These are phyloP conservation scores for Gnathonemus longibarbis DNA, from an alignment of 2,113 vertebrate genomes.

Conservation along the genomic window DNA sequence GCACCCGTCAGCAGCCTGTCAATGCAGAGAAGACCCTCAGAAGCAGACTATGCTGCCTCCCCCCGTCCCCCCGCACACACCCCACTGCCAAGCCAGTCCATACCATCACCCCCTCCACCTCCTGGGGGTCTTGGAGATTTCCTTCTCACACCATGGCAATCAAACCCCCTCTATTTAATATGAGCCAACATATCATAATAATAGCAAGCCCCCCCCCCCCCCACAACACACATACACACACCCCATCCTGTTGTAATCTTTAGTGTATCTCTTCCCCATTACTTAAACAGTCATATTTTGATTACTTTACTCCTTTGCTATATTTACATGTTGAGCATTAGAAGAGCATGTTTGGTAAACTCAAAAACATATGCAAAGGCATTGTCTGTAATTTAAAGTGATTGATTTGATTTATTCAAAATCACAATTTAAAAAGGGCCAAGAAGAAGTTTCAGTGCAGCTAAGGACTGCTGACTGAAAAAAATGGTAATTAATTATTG, in stretches of 20 bases:
- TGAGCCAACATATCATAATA: constrained; percentile 23
- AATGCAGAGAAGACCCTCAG: not conserved
- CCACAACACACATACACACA: not conserved
- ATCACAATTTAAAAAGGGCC: not conserved
- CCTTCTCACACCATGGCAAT: not conserved
- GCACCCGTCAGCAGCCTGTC: constrained; percentile 27
- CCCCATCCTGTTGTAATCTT: not conserved
- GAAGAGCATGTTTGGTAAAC: not conserved
- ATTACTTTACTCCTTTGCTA: not conserved
- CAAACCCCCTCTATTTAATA: constrained; percentile 20
- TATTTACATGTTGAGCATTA: not conserved
- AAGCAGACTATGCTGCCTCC: not conserved
- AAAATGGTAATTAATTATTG: not conserved
- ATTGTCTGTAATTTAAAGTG: not conserved
- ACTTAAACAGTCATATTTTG: not conserved
- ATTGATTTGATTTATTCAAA: not conserved
- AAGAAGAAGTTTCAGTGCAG: not conserved
- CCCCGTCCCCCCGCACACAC: not conserved
- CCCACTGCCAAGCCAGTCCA: not conserved
- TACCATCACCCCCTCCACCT: not conserved
- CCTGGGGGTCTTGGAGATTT: not conserved
- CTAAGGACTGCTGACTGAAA: not conserved
- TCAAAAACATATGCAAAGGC: not conserved
- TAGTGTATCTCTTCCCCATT: not conserved
- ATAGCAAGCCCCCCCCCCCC: constrained; percentile 11